Base-by-base conservation (phyloP, 2,888 invertebrate genomes). In the Drosophila emarginata region DNA sequence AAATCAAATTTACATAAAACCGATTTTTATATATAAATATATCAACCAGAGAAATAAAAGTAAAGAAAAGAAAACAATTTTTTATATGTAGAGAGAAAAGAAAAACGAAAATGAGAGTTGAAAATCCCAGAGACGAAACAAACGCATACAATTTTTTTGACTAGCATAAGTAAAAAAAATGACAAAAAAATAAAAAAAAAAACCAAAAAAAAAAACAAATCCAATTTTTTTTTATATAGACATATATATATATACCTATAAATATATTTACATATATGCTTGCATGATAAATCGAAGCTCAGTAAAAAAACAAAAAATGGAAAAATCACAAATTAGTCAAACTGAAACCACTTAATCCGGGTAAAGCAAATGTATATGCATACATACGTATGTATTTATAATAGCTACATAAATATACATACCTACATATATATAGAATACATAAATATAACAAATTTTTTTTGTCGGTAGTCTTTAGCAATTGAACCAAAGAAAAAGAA, bases 131-230 rank as follows among this genome's bases (percentile, higher is more conserved):
- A 32, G 11, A 32, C 2, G 2, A 32, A 32, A 32, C 32, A 67
- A 64, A 68, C 57, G 77, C 88, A 88, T 86, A 72, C 51, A 76
- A 68, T 77, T 84, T 88, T 79, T 69, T 80, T 82, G 67, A 66
- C 86, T 88, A 81, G 81, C 67, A 57, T 88, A 81, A 76, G 81
- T 53, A 66, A 67, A 69, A 68, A 59, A 51, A 45, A 64, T 76
- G 60, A 69, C 53, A 54, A 65, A 61, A 39, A 61, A 62, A 58
- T 58, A 32, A 9, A 14, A 37, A 26, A 69, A 51, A 37, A 70
- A 73, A 57, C 54, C 18, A 4, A 21, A 62, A 28, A 36, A 5
- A 7, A 12, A 40, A 26, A 52, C 9, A 32, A 32, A 32, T 6
- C 1, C 28, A 32, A 32, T 32, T n/a, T 45, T 45, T 45, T 14